Base-by-base conservation (phyloP, 2,113 vertebrate species). In the Hipposideros armiger region DNA sequence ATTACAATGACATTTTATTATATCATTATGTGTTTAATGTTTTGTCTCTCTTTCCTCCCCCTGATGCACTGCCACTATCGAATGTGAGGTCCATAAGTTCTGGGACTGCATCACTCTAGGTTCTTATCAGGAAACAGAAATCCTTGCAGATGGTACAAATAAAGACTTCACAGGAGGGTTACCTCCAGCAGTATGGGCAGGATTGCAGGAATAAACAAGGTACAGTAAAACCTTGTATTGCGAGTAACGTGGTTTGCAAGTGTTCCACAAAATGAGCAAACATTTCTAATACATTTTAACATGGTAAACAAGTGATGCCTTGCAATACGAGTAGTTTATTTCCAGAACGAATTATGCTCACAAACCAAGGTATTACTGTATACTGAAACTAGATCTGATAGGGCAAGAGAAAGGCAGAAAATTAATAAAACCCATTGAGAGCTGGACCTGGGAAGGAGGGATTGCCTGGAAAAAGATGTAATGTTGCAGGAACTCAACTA, bases 121-220 rank as follows among this genome's bases (percentile, higher is more conserved):
- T 36, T 89, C 15, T 86, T 20, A 94, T 40, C 13, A 92, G 74
- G 47, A 94, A 90, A 83, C 30, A 90, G 16, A 54, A 95, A 66
- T 84, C 67, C 56, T 78, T 83, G 74, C 56, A 96, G 30, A 67
- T 83, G 7, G 26, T 67, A 70, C 32, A 92, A 94, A 78, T 94
- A 78, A 86, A 88, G 4, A 62, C 4, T 74, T 91, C 56, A 85
- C 87, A 78, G 47, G 67, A 70, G 10, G 58, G 36, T 77, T 66
- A 26, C 7, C 77, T 91, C 45, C 2, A n/a, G 58, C 32, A 47
- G n/a, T 78, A 67, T 90, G 40, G 47, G 11, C 62, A 86, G 10
- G 15, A 11, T 62, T 91, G 67, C 45, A 1, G 66, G 80, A 89
- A 90, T 76, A 90, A 92, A 78, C 6, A 90, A 78, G 17, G 16